phyloP scores from a whole-genome alignment of 2,888 invertebrate species.

The Aricia artaxerxes region DNA sequence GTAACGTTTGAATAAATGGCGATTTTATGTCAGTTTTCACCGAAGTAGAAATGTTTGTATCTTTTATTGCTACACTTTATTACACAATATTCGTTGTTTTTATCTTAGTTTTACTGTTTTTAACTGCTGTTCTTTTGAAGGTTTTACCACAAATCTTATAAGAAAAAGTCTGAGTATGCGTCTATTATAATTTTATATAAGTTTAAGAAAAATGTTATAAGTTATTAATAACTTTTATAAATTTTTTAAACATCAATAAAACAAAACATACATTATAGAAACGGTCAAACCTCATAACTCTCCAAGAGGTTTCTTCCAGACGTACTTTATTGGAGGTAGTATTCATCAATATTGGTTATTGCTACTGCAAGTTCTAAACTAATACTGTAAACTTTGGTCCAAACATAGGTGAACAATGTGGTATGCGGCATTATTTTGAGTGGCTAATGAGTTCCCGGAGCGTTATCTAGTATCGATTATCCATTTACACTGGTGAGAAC shows the following conservation, averaged over 20 bases:
- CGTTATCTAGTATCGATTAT: conserved; percentile 26
- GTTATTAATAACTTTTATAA: no score
- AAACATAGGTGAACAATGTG: background rate
- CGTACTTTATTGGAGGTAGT: no score
- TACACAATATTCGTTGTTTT: background rate
- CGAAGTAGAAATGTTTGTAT: conserved; percentile 9
- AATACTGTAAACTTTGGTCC: background rate
- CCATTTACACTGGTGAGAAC: conserved; percentile 25
- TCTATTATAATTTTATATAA: background rate
- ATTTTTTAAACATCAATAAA: no score
- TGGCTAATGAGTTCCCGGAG: conserved; percentile 7
- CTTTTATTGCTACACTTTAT: background rate
- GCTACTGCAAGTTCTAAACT: background rate
- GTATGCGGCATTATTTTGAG: conserved; percentile 8
- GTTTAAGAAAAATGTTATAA: background rate
- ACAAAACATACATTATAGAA: background rate
- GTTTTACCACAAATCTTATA: background rate
- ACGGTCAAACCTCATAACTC: background rate
- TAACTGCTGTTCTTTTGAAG: background rate
- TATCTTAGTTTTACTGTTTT: conserved; percentile 7
- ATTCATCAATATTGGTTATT: background rate
- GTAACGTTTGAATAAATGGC: conserved; percentile 13
- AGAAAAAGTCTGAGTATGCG: background rate
- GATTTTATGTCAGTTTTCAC: conserved; percentile 11
- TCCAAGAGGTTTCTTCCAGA: background rate